phyloP scores from a whole-genome alignment of 2,797 vertebrate species.

The Cossypha caffra region DNA sequence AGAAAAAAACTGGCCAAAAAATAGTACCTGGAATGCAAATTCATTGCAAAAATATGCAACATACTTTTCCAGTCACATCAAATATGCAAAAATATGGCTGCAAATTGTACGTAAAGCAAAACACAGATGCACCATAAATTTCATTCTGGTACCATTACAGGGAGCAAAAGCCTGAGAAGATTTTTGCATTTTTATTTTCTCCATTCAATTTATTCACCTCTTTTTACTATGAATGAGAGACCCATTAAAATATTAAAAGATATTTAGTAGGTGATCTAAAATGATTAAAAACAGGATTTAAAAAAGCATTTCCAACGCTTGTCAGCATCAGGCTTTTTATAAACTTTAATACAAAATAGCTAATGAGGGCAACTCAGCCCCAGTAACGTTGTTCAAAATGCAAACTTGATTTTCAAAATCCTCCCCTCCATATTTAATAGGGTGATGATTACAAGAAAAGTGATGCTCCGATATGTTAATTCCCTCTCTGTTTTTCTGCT shows the following conservation, averaged over 20 bases:
- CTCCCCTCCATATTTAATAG: constrained; percentile 21
- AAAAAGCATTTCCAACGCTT: not conserved
- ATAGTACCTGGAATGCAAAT: constrained; percentile 4
- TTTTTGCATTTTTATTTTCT: not conserved
- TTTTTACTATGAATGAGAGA: not conserved
- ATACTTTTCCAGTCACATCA: not conserved
- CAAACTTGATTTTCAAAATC: constrained; percentile 28
- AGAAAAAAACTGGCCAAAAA: not conserved
- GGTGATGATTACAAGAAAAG: constrained; percentile 33
- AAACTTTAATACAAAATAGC: constrained; percentile 22
- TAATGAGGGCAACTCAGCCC: constrained; percentile 27
- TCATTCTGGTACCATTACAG: not conserved
- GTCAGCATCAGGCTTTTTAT: constrained; percentile 1
- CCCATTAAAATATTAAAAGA: constrained; percentile 29
- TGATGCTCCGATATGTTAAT: constrained; percentile 48
- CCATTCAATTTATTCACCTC: not conserved
- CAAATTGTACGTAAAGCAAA: constrained; percentile 4
- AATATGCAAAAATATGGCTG: not conserved
- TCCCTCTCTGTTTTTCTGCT: constrained; percentile 52
- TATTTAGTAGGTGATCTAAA: constrained; percentile 13
- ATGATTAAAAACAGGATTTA: not conserved
- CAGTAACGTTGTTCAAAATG: not conserved
- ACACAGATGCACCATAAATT: not conserved
- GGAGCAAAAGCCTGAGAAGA: not conserved
- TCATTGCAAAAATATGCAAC: not conserved